These are phyloP conservation scores for Caenorhabditis imperialis DNA, from an alignment of 2,888 invertebrate genomes.

Conservation along the genomic window DNA sequence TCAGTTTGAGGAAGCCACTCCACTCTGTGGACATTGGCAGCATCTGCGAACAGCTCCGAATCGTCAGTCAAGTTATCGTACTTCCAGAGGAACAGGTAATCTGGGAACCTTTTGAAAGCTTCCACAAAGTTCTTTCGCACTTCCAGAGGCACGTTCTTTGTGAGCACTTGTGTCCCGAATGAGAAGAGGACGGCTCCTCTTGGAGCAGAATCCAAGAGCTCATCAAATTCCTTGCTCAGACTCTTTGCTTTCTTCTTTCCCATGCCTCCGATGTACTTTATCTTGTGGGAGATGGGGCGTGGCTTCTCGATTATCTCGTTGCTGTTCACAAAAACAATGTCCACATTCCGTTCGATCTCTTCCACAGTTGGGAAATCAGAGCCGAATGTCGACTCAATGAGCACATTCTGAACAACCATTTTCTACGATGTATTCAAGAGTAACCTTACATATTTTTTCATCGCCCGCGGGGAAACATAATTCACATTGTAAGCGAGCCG, in stretches of 20 bases:
- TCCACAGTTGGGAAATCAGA: slow-evolving; percentile 27
- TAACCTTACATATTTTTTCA: slow-evolving; percentile 22
- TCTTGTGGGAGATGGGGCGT: slow-evolving; percentile 63
- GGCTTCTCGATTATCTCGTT: slow-evolving; percentile 69
- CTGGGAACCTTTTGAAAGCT: slow-evolving; percentile 64
- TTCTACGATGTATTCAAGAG: background rate
- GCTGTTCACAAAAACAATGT: slow-evolving; percentile 63
- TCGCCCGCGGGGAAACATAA: slow-evolving; percentile 11
- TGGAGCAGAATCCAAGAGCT: slow-evolving; percentile 20
- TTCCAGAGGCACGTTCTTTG: slow-evolving; percentile 42
- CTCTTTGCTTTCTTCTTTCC: slow-evolving; percentile 44
- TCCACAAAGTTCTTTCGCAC: slow-evolving; percentile 56
- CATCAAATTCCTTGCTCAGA: slow-evolving; percentile 30
- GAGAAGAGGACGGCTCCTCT: slow-evolving; percentile 66
- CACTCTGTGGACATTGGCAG: slow-evolving; percentile 57
- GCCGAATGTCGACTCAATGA: slow-evolving; percentile 25
- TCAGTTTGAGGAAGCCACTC: slow-evolving; percentile 70
- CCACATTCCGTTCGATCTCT: slow-evolving; percentile 37
- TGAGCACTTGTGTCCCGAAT: slow-evolving; percentile 62
- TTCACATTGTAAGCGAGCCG: slow-evolving; percentile 39
- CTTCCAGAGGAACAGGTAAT: slow-evolving; percentile 65
- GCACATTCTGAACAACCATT: slow-evolving; percentile 16
- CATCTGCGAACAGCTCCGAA: slow-evolving; percentile 44
- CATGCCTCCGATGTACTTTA: slow-evolving; percentile 70
- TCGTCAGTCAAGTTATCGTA: slow-evolving; percentile 56